Evolutionary conservation across 1,140 invertebrate species (phyloP).

Genomic region (Ostrea edulis): DNA sequence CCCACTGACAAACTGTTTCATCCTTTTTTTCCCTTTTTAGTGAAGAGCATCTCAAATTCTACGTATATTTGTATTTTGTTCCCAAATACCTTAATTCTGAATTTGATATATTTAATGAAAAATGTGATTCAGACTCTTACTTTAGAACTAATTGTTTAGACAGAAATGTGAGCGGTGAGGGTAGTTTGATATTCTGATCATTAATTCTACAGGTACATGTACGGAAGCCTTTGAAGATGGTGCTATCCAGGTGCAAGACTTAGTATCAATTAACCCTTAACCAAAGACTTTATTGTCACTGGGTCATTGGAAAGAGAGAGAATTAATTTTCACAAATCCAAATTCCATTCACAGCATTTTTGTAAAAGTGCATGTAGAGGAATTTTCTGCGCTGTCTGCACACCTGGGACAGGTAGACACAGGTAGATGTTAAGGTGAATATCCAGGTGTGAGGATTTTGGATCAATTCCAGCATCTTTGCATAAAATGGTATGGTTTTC

Average conservation of each 20-base stretch:
- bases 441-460: conserved; percentile 18
- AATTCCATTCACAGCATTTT: neutral
- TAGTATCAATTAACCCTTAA: conserved; percentile 9
- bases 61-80: neutral
- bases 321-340: conserved; percentile 10
- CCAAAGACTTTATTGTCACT: neutral
- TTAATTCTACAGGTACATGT: conserved; percentile 3
- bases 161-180: neutral
- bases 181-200: conserved; percentile 26
- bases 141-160: neutral
- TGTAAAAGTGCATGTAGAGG: neutral
- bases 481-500: neutral
- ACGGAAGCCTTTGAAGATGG: neutral
- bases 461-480: neutral
- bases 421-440: conserved; percentile 4
- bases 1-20: conserved; percentile 1
- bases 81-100: neutral
- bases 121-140: neutral
- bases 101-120: neutral
- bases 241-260: conserved; percentile 7
- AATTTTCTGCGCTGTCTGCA: neutral
- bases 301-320: neutral
- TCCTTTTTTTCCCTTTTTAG: neutral
- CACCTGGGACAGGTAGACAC: neutral
- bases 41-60: neutral